Base-by-base conservation (phyloP, 2,888 invertebrate genomes). In the Erebia palarica region DNA sequence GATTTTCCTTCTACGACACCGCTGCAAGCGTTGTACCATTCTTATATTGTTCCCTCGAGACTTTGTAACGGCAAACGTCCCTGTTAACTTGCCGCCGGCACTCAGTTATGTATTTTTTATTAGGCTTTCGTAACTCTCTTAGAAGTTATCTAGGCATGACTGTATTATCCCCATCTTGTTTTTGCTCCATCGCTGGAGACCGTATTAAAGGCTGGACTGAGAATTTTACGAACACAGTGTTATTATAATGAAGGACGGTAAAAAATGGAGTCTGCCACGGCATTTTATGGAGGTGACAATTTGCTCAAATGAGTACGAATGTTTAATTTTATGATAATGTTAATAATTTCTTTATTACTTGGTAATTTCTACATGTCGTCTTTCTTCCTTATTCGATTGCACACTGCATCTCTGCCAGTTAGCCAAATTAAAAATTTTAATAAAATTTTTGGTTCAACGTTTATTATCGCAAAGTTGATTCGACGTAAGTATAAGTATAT, bases 81-180 rank as follows among this genome's bases (percentile, higher is more conserved):
- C 80, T 81, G 83, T 84, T 83, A 81, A 82, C 81, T 80, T 80
- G 81, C 83, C 82, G 76, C 74, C 77, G 81, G 82, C 80, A 81
- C 81, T 84, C 80, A 75, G 83, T 82, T 85, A 85, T 86, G 84
- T 87, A 82, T 86, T 86, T 86, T 88, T 86, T 86, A 86, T 84
- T 83, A 85, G 79, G 82, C 79, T 81, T 80, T 82, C 83, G 78
- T 82, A 82, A 82, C 81, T 82, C 81, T 80, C 78, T 78, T 80
- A 81, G 79, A 81, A 84, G 81, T 84, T 85, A 74, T 75, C 75
- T 77, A 76, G 76, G 68, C 77, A 76, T 73, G 74, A 70, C 72
- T 69, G 75, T 73, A 75, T 76, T 75, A 75, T 70, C 69, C 72
- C 73, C 75, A 67, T 74, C 68, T 67, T 70, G 72, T 75, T 73